Percentiles rank a stretch among this genome's conserved stretches.
phyloP scores from a whole-genome alignment of 2,888 invertebrate species.

The Habroteleia sp. region DNA sequence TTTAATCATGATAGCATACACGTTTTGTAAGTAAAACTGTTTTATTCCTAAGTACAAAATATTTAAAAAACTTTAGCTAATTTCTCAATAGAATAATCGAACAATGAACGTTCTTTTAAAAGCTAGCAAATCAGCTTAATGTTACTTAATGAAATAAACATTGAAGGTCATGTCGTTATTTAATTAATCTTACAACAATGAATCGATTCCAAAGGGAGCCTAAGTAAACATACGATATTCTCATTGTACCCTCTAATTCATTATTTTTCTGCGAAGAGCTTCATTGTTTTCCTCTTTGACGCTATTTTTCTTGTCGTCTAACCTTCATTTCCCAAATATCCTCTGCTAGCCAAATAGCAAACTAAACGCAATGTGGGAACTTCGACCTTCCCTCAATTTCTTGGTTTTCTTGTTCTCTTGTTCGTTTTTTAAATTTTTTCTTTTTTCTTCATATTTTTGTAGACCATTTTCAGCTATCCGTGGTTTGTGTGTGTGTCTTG shows the following conservation, averaged over 20 bases:
- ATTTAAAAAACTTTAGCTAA: too few species aligned
- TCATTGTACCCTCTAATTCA: constrained; percentile 13
- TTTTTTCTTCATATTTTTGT: constrained; percentile 14
- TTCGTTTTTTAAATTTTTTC: constrained; percentile 1
- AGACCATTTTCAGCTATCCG: constrained; percentile 35
- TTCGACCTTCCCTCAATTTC: constrained; percentile 15
- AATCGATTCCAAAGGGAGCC: not conserved
- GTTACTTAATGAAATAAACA: not conserved
- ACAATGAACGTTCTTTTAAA: too few species aligned
- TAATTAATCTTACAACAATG: not conserved
- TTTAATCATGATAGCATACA: too few species aligned
- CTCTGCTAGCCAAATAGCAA: constrained; percentile 37
- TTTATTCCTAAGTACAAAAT: too few species aligned
- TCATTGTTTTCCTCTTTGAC: constrained; percentile 32
- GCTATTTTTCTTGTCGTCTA: constrained; percentile 31
- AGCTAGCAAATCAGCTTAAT: not conserved
- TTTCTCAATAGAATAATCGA: too few species aligned
- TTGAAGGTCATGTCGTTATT: not conserved
- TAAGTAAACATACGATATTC: not conserved
- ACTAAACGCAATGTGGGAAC: constrained; percentile 45
- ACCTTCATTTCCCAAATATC: constrained; percentile 32
- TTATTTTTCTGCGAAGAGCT: constrained; percentile 15
- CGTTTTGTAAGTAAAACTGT: too few species aligned
- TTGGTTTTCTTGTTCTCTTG: constrained; percentile 7
- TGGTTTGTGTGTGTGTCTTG: constrained; percentile 24